Evolutionary conservation across 2,797 vertebrate species (phyloP).

Genomic region (Microctenopoma steveboyesi): DNA sequence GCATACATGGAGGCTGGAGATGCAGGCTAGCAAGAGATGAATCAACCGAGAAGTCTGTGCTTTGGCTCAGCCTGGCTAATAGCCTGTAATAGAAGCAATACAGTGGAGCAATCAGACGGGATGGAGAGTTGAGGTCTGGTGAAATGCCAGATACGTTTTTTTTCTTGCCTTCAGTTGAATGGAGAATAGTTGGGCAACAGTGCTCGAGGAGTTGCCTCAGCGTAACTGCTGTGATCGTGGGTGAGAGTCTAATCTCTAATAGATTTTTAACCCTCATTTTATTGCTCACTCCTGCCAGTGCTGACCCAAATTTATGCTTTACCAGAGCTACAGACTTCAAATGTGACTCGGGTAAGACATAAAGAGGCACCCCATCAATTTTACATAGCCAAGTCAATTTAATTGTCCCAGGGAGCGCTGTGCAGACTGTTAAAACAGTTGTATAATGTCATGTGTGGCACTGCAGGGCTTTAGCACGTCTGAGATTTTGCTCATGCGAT

Average conservation of each 20-base stretch:
- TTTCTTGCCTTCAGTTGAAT: conserved; percentile 9
- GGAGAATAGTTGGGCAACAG: conserved; percentile 28
- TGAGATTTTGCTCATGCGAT: background rate
- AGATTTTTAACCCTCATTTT: conserved; percentile 21
- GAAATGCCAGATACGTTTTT: conserved; percentile 18
- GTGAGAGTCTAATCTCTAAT: conserved; percentile 22
- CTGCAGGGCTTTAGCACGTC: background rate
- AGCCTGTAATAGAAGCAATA: conserved; percentile 54
- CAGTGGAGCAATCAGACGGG: conserved; percentile 26
- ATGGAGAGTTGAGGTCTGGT: conserved; percentile 19
- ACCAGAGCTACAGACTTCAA: background rate
- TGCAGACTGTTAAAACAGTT: background rate
- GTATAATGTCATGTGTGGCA: background rate
- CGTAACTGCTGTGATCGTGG: conserved; percentile 2
- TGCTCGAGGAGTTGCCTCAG: conserved; percentile 32
- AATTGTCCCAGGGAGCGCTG: background rate
- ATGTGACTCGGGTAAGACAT: background rate
- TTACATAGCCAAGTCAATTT: background rate
- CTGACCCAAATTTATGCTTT: conserved; percentile 8
- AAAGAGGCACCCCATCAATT: background rate
- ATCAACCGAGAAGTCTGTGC: conserved; percentile 53
- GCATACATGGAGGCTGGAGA: conserved; percentile 45
- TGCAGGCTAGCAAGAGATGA: conserved; percentile 38
- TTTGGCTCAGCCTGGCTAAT: conserved; percentile 50
- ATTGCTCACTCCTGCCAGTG: conserved; percentile 1